Conservation (phyloP, 2,797 vertebrate species). For the Clarias pachynema region DNA sequence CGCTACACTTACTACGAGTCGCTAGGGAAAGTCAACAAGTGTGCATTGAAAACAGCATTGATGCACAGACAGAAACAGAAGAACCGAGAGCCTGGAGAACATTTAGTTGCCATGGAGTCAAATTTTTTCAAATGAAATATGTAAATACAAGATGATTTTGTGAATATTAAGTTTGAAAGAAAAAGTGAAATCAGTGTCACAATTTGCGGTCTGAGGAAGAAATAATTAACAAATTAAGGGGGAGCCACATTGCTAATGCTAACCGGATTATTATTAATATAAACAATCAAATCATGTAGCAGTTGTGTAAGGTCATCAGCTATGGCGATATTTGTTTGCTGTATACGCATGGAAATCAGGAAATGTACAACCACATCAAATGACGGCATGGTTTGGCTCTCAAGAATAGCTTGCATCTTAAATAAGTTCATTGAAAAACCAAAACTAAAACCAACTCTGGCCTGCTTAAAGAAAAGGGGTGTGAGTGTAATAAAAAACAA, state of each 20-base stretch:
- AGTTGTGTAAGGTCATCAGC: background rate
- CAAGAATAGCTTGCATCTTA: background rate
- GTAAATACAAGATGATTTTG: background rate
- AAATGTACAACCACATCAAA: background rate
- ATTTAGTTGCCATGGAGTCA: background rate
- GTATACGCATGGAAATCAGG: background rate
- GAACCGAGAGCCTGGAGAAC: background rate
- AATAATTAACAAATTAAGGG: background rate
- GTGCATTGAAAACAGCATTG: constrained; percentile 18
- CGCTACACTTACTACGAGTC: background rate
- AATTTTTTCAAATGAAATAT: background rate
- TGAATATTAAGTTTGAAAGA: background rate
- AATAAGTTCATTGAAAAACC: background rate
- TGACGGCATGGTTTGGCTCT: background rate
- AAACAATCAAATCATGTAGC: background rate
- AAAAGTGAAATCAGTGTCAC: constrained; percentile 6
- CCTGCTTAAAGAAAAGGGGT: background rate
- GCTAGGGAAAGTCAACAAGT: constrained; percentile 14
- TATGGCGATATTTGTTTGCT: background rate
- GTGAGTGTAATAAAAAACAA: background rate
- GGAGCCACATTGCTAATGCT: background rate
- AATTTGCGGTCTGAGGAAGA: constrained; percentile 1
- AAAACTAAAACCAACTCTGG: background rate
- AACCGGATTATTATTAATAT: background rate
- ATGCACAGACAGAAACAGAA: background rate